A percentile compares a stretch with the other conserved stretches of the same genome.
These are phyloP conservation scores for Varroa destructor DNA, from an alignment of 1,140 invertebrate species.

Conservation along the genomic window DNA sequence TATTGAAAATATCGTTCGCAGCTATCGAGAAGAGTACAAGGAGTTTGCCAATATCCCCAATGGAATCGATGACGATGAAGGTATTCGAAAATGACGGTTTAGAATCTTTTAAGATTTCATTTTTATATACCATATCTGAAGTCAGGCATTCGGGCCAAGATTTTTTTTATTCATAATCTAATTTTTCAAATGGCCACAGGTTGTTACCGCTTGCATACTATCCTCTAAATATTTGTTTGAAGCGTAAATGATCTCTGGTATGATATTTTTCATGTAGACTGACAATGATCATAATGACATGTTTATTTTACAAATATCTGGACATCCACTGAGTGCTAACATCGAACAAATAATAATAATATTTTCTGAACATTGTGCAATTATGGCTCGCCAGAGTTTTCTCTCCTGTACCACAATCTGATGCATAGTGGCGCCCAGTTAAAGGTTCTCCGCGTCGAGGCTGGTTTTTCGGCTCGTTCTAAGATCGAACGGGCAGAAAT, in stretches of 20 bases:
- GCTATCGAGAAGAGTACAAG: conserved; percentile 26
- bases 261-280: no score
- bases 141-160: not conserved
- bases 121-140: not conserved
- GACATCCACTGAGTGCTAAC: no score
- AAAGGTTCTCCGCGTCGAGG: not conserved
- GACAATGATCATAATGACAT: no score
- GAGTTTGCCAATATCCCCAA: conserved; percentile 1
- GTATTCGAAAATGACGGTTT: not conserved
- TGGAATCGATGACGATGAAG: not conserved
- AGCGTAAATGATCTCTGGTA: no score
- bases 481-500: not conserved
- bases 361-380: no score
- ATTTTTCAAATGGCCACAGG: no score
- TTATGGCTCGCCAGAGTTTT: not conserved
- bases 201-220: no score
- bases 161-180: not conserved
- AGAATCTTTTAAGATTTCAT: not conserved
- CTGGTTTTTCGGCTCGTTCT: not conserved
- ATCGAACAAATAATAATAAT: no score
- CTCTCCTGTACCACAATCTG: conserved; percentile 22
- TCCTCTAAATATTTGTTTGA: no score
- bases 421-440: conserved; percentile 11
- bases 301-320: no score
- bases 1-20: not conserved